Evolutionary conservation across 1,140 invertebrate species (phyloP).

Genomic region (Drosophila mayri): DNA sequence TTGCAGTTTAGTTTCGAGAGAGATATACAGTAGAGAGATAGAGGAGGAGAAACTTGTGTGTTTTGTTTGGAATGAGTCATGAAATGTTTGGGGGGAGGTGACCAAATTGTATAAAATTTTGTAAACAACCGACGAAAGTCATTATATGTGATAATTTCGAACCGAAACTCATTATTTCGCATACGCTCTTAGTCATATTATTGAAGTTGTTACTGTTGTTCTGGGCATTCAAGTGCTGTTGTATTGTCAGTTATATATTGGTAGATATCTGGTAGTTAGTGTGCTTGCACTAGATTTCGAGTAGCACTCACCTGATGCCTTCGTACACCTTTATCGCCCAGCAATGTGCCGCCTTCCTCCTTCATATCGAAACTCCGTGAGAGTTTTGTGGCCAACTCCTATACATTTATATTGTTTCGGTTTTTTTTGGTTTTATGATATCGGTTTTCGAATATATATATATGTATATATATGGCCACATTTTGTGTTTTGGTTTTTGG

Average conservation of each 20-base stretch:
- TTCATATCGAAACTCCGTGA: conserved; percentile 94
- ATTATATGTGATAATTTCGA: conserved; percentile 24
- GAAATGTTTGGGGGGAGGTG: conserved; percentile 45
- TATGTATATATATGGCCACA: conserved; percentile 35
- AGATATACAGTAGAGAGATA: conserved; percentile 19
- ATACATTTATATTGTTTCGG: conserved; percentile 64
- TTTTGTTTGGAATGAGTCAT: conserved; percentile 46
- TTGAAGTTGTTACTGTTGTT: conserved; percentile 40
- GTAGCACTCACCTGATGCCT: conserved; percentile 85
- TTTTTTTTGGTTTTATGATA: conserved; percentile 29
- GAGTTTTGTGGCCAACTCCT: conserved; percentile 93
- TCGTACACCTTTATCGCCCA: conserved; percentile 88
- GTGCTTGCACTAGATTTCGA: conserved; percentile 56
- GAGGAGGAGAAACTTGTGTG: conserved; percentile 41
- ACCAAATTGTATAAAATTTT: conserved; percentile 60
- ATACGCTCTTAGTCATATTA: conserved; percentile 35
- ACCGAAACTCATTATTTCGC: conserved; percentile 31
- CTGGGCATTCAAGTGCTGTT: conserved; percentile 75
- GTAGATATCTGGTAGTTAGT: conserved; percentile 43
- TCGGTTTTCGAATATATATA: conserved; percentile 24
- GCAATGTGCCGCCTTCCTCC: conserved; percentile 90
- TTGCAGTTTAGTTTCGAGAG: conserved; percentile 42
- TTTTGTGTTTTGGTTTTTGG: conserved; percentile 19
- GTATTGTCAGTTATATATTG: conserved; percentile 44
- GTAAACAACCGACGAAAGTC: conserved; percentile 31